Percentiles rank a stretch among this genome's conserved stretches.
Conservation (phyloP, 2,797 vertebrate species). For the Discoglossus pictus region DNA sequence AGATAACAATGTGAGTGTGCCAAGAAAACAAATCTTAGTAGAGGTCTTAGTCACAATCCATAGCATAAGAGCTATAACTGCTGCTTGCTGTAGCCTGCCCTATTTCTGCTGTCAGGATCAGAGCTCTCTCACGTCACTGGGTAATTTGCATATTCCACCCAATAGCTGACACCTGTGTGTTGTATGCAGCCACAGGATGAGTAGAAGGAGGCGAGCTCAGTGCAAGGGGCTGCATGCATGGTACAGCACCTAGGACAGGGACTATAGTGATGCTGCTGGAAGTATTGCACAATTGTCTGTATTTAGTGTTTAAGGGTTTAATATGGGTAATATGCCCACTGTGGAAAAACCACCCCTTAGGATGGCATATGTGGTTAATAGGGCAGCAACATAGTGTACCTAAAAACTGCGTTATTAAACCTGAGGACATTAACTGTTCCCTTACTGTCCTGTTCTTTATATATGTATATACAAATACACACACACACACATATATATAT, state of each 20-base stretch:
- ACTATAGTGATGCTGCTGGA: no score
- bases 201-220: conserved; percentile 12
- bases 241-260: background rate
- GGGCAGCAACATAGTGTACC: no score
- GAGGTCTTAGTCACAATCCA: conserved; percentile 57
- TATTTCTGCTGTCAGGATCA: conserved; percentile 84
- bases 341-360: no score
- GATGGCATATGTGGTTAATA: no score
- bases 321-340: no score
- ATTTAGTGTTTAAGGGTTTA: no score
- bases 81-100: conserved; percentile 74
- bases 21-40: conserved; percentile 21
- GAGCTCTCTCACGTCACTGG: conserved; percentile 86
- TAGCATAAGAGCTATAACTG: conserved; percentile 60
- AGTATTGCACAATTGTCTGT: no score
- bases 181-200: conserved; percentile 37
- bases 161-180: conserved; percentile 75
- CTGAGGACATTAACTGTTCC: no score
- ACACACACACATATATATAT: no score
- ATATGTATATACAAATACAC: no score
- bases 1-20: conserved; percentile 4
- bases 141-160: conserved; percentile 71
- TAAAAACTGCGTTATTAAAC: no score
- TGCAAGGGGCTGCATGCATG: conserved; percentile 51
- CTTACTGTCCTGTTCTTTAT: no score